Evolutionary conservation across 1,140 invertebrate species (phyloP).

Genomic region (Samia ricini): DNA sequence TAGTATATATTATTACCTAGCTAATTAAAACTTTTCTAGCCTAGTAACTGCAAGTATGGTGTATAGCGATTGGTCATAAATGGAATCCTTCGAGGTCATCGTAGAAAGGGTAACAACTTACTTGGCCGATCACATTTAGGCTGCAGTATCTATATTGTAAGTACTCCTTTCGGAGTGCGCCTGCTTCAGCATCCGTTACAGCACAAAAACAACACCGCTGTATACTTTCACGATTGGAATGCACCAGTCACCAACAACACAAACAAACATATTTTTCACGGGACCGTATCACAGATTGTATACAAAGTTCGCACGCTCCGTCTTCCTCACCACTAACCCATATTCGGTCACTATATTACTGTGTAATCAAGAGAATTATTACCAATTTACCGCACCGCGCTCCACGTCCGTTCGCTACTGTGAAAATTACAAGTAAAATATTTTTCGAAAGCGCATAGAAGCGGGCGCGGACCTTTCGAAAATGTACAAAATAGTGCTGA

Average conservation of each 20-base stretch:
- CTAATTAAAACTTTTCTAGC: neutral
- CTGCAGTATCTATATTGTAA: constrained; percentile 13
- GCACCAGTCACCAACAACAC: constrained; percentile 64
- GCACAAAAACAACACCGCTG: constrained; percentile 61
- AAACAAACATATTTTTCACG: constrained; percentile 32
- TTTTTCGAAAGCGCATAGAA: constrained; percentile 73
- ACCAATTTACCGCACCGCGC: constrained; percentile 68
- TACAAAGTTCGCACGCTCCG: constrained; percentile 35
- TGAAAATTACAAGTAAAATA: constrained; percentile 69
- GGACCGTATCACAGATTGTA: constrained; percentile 31
- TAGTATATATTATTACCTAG: neutral
- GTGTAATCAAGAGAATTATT: constrained; percentile 73
- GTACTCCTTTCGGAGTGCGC: constrained; percentile 8
- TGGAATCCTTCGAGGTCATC: constrained; percentile 19
- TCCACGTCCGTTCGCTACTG: constrained; percentile 62
- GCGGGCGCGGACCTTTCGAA: constrained; percentile 62
- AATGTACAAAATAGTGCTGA: constrained; percentile 66
- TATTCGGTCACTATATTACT: constrained; percentile 68
- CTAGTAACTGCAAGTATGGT: neutral
- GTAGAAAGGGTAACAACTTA: constrained; percentile 30
- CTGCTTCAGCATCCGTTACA: constrained; percentile 43
- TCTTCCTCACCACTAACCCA: constrained; percentile 62
- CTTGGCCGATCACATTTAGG: constrained; percentile 21
- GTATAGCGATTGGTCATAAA: neutral
- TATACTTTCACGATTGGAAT: constrained; percentile 72